Conservation (phyloP, 1,140 invertebrate genomes). For the Diachasmimorpha longicaudata region DNA sequence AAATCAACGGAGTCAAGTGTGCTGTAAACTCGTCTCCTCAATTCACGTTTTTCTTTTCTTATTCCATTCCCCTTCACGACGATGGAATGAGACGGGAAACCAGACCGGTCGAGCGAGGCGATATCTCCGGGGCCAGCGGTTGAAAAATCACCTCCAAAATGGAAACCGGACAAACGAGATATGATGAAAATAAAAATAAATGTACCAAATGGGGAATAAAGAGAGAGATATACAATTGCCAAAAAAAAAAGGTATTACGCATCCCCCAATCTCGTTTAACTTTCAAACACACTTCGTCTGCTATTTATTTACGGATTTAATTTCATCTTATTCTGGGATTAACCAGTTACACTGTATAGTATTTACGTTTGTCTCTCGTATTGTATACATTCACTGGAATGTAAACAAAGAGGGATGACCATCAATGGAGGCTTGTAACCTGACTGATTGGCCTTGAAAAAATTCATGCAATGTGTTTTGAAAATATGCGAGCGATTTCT, state of each 20-base stretch:
- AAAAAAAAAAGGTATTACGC: slow-evolving; percentile 45
- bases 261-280: slow-evolving; percentile 10
- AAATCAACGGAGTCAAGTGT: slow-evolving; percentile 17
- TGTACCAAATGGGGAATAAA: background rate
- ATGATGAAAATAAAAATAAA: background rate
- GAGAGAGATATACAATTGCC: slow-evolving; percentile 31
- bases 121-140: slow-evolving; percentile 29
- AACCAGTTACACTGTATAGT: background rate
- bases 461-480: background rate
- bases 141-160: slow-evolving; percentile 36
- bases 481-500: background rate
- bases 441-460: background rate
- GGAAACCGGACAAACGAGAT: slow-evolving; percentile 41
- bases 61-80: background rate
- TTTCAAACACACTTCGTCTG: background rate
- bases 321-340: background rate
- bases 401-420: background rate
- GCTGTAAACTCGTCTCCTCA: slow-evolving; percentile 6
- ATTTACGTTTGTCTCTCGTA: background rate
- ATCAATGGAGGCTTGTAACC: background rate
- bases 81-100: slow-evolving; percentile 28
- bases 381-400: background rate
- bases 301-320: slow-evolving; percentile 11
- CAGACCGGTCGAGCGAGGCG: slow-evolving; percentile 25
- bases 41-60: background rate